A percentile compares a stretch with the other conserved stretches of the same genome.
Conservation (phyloP, 92 coral and sea anemone species). For the Zoanthus sociatus region DNA sequence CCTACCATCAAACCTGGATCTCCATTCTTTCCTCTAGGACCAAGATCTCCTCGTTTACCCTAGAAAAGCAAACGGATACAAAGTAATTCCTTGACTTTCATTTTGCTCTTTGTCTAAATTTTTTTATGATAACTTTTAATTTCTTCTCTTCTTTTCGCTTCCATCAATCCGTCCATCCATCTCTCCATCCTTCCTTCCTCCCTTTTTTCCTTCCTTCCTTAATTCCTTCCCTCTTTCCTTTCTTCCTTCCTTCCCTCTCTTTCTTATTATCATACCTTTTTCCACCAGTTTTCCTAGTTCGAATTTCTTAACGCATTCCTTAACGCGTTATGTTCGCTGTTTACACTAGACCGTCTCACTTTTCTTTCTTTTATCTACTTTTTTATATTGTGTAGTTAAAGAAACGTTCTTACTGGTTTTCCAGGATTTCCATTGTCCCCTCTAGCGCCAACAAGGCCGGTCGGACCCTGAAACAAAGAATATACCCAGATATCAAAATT, state of each 20-base stretch:
- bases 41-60: conserved; percentile 3
- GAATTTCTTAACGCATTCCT: no score
- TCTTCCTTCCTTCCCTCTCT: no score
- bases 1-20: conserved; percentile 13
- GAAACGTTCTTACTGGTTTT: not conserved
- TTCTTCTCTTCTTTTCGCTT: not conserved
- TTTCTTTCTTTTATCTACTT: no score
- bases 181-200: no score
- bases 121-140: no score
- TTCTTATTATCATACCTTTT: no score
- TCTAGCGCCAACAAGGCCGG: not conserved
- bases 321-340: no score
- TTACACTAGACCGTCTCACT: no score
- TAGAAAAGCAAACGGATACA: not conserved
- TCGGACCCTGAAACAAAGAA: not conserved
- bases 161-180: no score
- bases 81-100: not conserved
- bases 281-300: no score
- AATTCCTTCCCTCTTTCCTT: no score
- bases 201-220: no score
- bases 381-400: not conserved
- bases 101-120: not conserved
- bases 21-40: not conserved
- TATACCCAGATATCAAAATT: not conserved
- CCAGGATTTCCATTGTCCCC: conserved; percentile 6